phyloP scores from a whole-genome alignment of 1,140 invertebrate species.

The Melitaea cinxia region DNA sequence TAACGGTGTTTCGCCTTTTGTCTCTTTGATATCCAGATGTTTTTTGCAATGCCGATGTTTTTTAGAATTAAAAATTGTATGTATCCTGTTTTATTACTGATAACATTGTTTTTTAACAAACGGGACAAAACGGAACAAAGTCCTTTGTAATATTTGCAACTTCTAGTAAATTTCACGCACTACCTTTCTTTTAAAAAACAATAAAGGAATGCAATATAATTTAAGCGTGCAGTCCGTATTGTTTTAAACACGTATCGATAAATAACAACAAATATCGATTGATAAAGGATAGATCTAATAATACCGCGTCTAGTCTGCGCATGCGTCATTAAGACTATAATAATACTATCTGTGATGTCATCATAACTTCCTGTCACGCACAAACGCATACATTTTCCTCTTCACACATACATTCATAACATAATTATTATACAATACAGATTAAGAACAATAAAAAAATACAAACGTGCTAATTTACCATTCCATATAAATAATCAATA shows the following conservation, averaged over 20 bases:
- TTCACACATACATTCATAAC: background rate
- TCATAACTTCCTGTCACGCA: conserved; percentile 49
- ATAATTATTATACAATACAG: background rate
- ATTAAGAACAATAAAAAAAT: background rate
- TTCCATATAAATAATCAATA: too few species aligned
- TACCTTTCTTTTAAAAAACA: background rate
- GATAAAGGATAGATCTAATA: background rate
- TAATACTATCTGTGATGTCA: conserved; percentile 59
- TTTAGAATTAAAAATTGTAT: conserved; percentile 11
- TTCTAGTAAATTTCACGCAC: background rate
- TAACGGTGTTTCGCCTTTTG: conserved; percentile 64
- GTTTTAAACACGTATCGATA: background rate
- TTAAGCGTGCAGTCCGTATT: too few species aligned
- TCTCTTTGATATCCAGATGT: conserved; percentile 57
- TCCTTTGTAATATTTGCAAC: background rate
- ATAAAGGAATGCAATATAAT: background rate
- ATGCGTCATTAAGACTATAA: conserved; percentile 52
- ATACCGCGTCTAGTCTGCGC: conserved; percentile 37
- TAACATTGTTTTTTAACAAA: conserved; percentile 17
- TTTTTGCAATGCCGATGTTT: conserved; percentile 46
- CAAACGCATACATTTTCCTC: conserved; percentile 36
- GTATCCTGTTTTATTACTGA: background rate
- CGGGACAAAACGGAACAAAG: too few species aligned
- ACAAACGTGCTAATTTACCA: background rate
- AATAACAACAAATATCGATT: background rate